Conservation (phyloP, 2,888 invertebrate species). For the Athrips mouffetella region DNA sequence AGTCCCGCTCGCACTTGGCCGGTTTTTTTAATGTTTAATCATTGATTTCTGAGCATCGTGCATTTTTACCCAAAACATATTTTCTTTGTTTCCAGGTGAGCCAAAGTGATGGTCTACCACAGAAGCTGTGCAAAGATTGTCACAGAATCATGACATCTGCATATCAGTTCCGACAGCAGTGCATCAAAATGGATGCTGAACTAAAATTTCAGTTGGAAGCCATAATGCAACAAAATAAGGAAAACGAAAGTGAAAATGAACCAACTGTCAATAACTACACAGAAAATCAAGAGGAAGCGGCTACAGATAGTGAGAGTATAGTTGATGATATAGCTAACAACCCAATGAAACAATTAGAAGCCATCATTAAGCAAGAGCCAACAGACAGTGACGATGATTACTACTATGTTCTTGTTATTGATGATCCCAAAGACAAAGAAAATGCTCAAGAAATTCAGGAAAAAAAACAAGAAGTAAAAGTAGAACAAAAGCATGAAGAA, state of each 20-base stretch:
- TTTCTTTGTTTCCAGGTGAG: slow-evolving; percentile 51
- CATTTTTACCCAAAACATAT: too few relatives aligned
- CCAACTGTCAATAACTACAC: too few relatives aligned
- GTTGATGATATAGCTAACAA: slow-evolving; percentile 47
- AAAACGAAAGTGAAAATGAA: slow-evolving; percentile 28
- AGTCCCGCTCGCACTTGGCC: too few relatives aligned
- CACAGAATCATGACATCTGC: slow-evolving; percentile 55
- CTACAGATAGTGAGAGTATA: slow-evolving; percentile 27
- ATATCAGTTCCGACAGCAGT: slow-evolving; percentile 63
- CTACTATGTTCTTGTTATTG: slow-evolving; percentile 70
- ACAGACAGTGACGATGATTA: slow-evolving; percentile 68
- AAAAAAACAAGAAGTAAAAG: slow-evolving; percentile 1
- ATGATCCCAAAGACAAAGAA: slow-evolving; percentile 45
- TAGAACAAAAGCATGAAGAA: slow-evolving; percentile 24
- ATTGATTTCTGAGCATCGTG: too few relatives aligned
- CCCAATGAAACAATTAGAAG: slow-evolving; percentile 59
- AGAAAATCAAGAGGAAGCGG: slow-evolving; percentile 23
- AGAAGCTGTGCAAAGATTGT: slow-evolving; percentile 63
- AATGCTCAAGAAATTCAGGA: slow-evolving; percentile 6
- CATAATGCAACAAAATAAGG: slow-evolving; percentile 38
- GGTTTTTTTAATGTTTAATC: too few relatives aligned
- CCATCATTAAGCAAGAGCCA: slow-evolving; percentile 63
- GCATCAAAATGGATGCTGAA: slow-evolving; percentile 67
- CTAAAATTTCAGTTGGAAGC: slow-evolving; percentile 53
- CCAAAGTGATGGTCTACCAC: slow-evolving; percentile 62